Evolutionary conservation across 2,888 invertebrate species (phyloP), one percentile per base, ranked within the genome.

Genomic region (Meta bourneti): DNA sequence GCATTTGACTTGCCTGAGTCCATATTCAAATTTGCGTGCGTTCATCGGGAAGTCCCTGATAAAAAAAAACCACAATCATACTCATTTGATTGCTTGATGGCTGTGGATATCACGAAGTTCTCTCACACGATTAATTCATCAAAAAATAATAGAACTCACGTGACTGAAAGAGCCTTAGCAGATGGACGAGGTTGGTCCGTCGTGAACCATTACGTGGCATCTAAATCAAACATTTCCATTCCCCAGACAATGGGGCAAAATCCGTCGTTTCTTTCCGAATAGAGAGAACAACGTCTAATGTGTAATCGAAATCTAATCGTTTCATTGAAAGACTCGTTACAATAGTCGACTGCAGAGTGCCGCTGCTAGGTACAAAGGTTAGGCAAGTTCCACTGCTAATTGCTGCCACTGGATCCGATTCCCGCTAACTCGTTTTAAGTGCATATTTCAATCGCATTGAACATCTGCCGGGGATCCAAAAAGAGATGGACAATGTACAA

Each of bases 401-500:
- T 90, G 74, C 77, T 20, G 70, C 20, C 54, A 90, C 74, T 51
- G 81, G 90, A 54, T 19, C 79, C 11, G 83, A 85, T 84, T 80
- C 85, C 84, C 74, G 69, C n/a, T 85, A 90, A 90, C 85, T 85
- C 71, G 82, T 85, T 85, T 86, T 80, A 86, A 77, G 81, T 75
- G 48, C 75, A 51, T 81, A 70, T 83, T 83, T 85, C 84, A 84
- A 90, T 85, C 79, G 79, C 9, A 81, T 69, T 61, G 34, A 85
- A 90, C 90, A 90, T 85, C 90, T 90, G 90, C 90, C 75, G 61
- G 69, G 75, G 75, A 51, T 54, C 20, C 11, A 34, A 52, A 34
- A 74, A 54, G 61, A 69, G 75, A 48, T 49, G 79, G 79, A 90
- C 90, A 83, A 84, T 82, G 52, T 83, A 89, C 89, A 89, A 89